Evolutionary conservation across 2,797 vertebrate species (phyloP).

Genomic region (Sparidentex hasta): DNA sequence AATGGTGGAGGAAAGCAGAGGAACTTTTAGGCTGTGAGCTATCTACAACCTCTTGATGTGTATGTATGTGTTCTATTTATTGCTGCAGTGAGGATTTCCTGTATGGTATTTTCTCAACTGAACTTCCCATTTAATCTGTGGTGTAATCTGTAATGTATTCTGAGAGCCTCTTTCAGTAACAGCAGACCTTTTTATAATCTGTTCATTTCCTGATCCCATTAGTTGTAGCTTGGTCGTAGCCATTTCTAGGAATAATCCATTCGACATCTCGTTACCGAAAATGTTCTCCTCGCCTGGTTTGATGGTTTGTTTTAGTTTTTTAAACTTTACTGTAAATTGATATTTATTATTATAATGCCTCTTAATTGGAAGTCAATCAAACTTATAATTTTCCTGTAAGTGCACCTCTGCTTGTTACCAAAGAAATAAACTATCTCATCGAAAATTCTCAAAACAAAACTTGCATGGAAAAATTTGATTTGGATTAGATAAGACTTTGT

Average conservation of each 20-base stretch:
- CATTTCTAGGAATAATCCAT: background rate
- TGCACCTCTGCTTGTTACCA: background rate
- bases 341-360: background rate
- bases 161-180: background rate
- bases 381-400: background rate
- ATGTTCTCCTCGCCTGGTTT: too few species aligned
- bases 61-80: background rate
- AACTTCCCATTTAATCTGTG: conserved; percentile 9
- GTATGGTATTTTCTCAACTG: background rate
- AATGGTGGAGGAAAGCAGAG: background rate
- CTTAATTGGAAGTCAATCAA: conserved; percentile 1
- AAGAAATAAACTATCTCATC: background rate
- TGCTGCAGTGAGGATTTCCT: background rate
- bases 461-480: too few species aligned
- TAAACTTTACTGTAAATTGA: background rate
- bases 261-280: background rate
- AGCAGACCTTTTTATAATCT: background rate
- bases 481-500: too few species aligned
- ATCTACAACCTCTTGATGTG: background rate
- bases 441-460: too few species aligned
- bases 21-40: background rate
- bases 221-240: background rate
- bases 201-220: conserved; percentile 1
- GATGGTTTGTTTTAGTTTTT: background rate
- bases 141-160: background rate